A percentile compares a stretch with the other conserved stretches of the same genome.
Conservation (phyloP, 23 tunicate species). For the Trididemnum miniatum region DNA sequence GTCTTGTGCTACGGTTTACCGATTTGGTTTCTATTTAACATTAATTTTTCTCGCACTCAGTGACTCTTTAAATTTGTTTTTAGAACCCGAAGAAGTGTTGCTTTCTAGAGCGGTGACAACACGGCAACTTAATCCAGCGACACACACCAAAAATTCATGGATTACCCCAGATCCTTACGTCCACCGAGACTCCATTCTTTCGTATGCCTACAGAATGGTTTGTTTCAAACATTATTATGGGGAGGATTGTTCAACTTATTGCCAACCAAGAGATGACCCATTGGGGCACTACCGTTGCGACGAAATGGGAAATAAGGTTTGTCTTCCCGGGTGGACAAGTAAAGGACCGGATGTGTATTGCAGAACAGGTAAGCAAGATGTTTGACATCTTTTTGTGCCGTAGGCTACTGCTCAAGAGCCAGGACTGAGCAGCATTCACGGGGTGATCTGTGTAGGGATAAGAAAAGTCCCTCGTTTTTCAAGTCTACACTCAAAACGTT, state of each 20-base stretch:
- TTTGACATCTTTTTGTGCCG: too few species aligned
- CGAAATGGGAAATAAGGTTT: constrained; percentile 67
- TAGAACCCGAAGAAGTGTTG: not conserved
- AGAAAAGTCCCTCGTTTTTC: too few species aligned
- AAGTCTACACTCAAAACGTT: too few species aligned
- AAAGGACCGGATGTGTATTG: constrained; percentile 4
- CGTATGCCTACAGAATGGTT: constrained; percentile 56
- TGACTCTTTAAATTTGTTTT: too few species aligned
- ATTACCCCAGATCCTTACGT: constrained; percentile 13
- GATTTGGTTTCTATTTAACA: too few species aligned
- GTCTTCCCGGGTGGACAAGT: constrained; percentile 83
- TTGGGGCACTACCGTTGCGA: constrained; percentile 83
- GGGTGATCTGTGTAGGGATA: too few species aligned
- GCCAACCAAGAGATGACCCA: constrained; percentile 70
- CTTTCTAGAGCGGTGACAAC: constrained; percentile 29
- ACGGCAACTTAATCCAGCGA: not conserved
- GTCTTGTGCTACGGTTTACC: too few species aligned
- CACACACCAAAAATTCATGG: not conserved
- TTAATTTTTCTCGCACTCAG: too few species aligned
- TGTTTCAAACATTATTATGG: constrained; percentile 66
- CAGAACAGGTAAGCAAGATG: constrained; percentile 38
- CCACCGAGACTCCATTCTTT: constrained; percentile 31
- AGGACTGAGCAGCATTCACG: too few species aligned
- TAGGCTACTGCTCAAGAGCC: too few species aligned
- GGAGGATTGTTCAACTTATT: constrained; percentile 53